These are phyloP conservation scores for Setophaga coronata DNA, from an alignment of 2,113 vertebrate species.

Conservation along the genomic window DNA sequence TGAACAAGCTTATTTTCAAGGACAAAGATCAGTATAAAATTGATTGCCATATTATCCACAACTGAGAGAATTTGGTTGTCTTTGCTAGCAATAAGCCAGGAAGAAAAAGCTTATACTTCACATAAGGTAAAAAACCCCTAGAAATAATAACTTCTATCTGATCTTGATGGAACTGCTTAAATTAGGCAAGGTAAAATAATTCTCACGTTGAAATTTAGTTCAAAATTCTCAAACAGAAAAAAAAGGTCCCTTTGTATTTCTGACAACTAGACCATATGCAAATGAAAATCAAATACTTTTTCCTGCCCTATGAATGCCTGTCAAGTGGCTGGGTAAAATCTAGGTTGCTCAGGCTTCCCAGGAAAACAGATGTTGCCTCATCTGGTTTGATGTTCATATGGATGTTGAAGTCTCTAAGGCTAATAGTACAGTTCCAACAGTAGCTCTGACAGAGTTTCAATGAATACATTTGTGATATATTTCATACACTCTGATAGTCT, in stretches of 20 bases:
- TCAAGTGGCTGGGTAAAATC: slow-evolving; percentile 36
- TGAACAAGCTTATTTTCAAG: neutral
- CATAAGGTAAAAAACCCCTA: accelerated
- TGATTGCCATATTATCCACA: slow-evolving; percentile 3
- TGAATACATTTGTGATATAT: slow-evolving; percentile 65
- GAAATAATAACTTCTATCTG: neutral
- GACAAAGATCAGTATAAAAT: neutral
- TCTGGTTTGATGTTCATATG: slow-evolving; percentile 54
- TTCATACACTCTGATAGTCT: slow-evolving; percentile 61
- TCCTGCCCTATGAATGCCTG: neutral
- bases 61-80: neutral
- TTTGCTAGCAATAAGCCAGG: neutral
- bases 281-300: slow-evolving; percentile 54
- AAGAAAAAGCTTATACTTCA: neutral
- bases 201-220: neutral
- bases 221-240: neutral
- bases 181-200: neutral
- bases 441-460: slow-evolving; percentile 67
- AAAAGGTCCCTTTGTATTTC: neutral
- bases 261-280: slow-evolving; percentile 18
- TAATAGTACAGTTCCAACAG: slow-evolving; percentile 69
- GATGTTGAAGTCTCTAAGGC: slow-evolving; percentile 63
- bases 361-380: slow-evolving; percentile 65
- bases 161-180: neutral
- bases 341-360: slow-evolving; percentile 35